A percentile compares a stretch with the other conserved stretches of the same genome.
These are phyloP conservation scores for Parascotia fuliginaria DNA, from an alignment of 2,888 invertebrate species.

Conservation along the genomic window DNA sequence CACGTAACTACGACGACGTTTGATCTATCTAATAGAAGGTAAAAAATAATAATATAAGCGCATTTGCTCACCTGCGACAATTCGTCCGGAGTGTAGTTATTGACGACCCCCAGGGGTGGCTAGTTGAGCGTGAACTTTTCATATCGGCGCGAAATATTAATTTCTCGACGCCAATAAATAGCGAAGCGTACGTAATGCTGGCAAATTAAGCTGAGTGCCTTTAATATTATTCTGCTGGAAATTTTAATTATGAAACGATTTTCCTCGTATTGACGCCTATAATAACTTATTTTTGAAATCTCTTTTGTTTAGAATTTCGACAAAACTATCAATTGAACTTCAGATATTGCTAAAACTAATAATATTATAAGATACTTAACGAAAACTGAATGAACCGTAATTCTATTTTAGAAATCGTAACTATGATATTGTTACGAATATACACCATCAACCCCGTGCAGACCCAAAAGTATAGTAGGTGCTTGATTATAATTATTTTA, in stretches of 20 bases:
- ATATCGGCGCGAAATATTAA: conserved; percentile 85
- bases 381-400: no score
- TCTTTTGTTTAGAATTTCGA: conserved; percentile 35
- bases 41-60: conserved; percentile 82
- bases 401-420: no score
- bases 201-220: conserved; percentile 82
- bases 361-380: no score
- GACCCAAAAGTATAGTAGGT: no score
- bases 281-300: conserved; percentile 44
- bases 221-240: conserved; percentile 75
- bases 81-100: conserved; percentile 75
- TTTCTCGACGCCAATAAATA: conserved; percentile 82
- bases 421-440: no score
- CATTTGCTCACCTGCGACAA: conserved; percentile 81
- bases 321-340: conserved; percentile 29
- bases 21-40: conserved; percentile 71
- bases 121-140: conserved; percentile 85
- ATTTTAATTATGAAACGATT: conserved; percentile 74
- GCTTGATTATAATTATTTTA: no score
- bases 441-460: no score
- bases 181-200: conserved; percentile 77
- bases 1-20: conserved; percentile 73
- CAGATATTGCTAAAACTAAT: no score
- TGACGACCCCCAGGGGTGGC: conserved; percentile 73
- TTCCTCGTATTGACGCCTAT: conserved; percentile 52